phyloP scores from a whole-genome alignment of 2,888 invertebrate species.

The Erebia ligea region DNA sequence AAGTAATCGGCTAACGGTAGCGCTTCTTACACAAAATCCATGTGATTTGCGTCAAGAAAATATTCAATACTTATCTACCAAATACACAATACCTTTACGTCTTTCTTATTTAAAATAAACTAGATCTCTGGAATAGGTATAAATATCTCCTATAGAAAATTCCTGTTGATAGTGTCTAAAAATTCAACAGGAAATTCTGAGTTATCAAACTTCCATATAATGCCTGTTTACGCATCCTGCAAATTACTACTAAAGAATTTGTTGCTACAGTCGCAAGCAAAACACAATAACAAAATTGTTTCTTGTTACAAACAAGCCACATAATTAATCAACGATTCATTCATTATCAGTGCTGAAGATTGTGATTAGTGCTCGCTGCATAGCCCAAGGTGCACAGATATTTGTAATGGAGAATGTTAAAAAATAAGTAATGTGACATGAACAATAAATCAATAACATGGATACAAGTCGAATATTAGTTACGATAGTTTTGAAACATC shows the following conservation, averaged over 20 bases:
- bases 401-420: constrained; percentile 6
- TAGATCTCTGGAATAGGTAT: too few species aligned
- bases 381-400: background rate
- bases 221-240: constrained; percentile 39
- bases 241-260: constrained; percentile 65
- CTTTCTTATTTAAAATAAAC: background rate
- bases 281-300: constrained; percentile 53
- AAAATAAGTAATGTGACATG: constrained; percentile 1
- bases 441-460: constrained; percentile 5
- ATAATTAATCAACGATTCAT: constrained; percentile 59
- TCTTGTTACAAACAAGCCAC: constrained; percentile 70
- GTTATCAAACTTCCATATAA: constrained; percentile 7
- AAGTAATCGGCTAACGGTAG: background rate
- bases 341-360: constrained; percentile 25
- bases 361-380: constrained; percentile 14
- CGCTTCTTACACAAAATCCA: background rate
- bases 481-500: background rate
- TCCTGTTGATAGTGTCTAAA: background rate
- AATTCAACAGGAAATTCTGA: background rate
- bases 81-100: too few species aligned
- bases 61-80: too few species aligned
- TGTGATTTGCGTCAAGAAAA: too few species aligned
- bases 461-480: constrained; percentile 1
- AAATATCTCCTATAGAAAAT: background rate
- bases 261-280: constrained; percentile 52